phyloP scores from a whole-genome alignment of 2,113 vertebrate species.

The Oncorhynchus nerka region DNA sequence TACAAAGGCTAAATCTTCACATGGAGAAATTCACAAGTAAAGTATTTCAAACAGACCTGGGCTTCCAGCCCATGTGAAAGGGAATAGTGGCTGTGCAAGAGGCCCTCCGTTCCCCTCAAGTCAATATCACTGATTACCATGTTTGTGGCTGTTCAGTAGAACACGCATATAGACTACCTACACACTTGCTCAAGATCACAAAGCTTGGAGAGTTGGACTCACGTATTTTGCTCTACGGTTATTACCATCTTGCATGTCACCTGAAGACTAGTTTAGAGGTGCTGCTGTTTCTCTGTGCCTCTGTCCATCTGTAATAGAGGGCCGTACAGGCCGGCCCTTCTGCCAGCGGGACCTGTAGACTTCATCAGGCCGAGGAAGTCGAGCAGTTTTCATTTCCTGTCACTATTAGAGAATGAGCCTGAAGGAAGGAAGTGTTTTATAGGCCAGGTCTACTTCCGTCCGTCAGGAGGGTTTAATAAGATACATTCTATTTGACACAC shows the following conservation, averaged over 20 bases:
- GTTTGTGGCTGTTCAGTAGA: background rate
- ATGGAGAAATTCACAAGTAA: constrained; percentile 7
- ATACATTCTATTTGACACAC: background rate
- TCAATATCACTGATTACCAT: background rate
- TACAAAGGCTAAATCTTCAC: constrained; percentile 28
- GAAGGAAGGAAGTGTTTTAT: constrained; percentile 26
- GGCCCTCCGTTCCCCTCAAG: background rate
- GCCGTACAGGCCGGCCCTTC: background rate
- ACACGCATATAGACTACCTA: background rate
- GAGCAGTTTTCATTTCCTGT: constrained; percentile 51
- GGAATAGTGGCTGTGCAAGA: background rate
- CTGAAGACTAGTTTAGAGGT: too few species aligned
- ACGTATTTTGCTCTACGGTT: background rate
- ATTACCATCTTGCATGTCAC: too few species aligned
- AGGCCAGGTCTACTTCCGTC: background rate
- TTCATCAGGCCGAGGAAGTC: constrained; percentile 19
- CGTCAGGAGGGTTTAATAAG: background rate
- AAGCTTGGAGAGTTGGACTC: background rate
- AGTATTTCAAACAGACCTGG: background rate
- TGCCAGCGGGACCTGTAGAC: background rate
- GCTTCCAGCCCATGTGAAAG: background rate
- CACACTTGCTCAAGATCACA: background rate
- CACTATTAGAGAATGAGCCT: constrained; percentile 38
- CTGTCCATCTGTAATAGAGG: background rate
- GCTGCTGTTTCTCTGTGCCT: background rate